phyloP scores from a whole-genome alignment of 2,113 vertebrate genomes.

The Sylvilagus bachmani region DNA sequence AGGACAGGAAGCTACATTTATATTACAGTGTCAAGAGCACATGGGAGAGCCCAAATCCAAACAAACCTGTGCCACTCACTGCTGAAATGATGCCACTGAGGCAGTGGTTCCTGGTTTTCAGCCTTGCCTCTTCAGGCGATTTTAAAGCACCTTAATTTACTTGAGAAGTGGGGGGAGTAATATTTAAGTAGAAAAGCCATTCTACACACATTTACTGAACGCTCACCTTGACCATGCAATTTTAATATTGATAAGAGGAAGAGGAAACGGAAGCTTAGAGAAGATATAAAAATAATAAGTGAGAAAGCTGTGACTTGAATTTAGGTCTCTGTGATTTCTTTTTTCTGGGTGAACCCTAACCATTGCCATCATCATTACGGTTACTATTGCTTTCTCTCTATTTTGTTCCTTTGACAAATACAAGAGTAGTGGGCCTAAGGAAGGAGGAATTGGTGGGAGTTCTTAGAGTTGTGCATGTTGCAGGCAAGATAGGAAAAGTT shows the following conservation, averaged over 20 bases:
- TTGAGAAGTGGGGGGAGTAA: constrained; percentile 7
- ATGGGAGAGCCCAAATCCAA: not conserved
- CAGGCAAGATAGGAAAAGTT: not conserved
- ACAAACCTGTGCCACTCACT: constrained; percentile 55
- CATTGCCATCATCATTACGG: not conserved
- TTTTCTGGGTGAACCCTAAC: constrained; percentile 2
- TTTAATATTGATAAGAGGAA: not conserved
- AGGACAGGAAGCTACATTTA: constrained; percentile 6
- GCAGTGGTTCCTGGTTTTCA: constrained; percentile 40
- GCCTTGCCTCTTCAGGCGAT: not conserved
- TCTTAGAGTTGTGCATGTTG: not conserved
- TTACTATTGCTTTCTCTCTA: not conserved
- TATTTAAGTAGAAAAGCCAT: not conserved
- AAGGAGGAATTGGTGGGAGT: not conserved
- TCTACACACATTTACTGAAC: constrained; percentile 19
- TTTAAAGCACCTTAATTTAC: constrained; percentile 31
- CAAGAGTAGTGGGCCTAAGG: not conserved
- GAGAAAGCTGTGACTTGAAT: not conserved
- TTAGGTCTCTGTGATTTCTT: not conserved
- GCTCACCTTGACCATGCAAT: not conserved
- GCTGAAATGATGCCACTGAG: constrained; percentile 29
- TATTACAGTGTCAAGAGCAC: constrained; percentile 25
- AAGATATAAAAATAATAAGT: not conserved
- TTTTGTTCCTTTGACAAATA: constrained; percentile 28
- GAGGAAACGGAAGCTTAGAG: constrained; percentile 20